Evolutionary conservation across 2,113 vertebrate species (phyloP).

Genomic region (Potamarius usumacintae): DNA sequence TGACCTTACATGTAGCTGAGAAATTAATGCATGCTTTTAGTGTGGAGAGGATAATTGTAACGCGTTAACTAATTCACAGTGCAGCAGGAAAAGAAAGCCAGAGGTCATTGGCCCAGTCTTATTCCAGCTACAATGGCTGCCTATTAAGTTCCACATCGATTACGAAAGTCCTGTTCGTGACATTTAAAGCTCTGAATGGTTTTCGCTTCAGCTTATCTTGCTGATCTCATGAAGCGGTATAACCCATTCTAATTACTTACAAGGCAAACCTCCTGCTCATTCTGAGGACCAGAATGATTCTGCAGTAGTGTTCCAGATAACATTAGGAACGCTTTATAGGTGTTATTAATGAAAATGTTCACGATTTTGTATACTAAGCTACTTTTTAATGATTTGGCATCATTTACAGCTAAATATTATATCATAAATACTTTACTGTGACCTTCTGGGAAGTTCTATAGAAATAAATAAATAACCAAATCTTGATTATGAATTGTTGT

Average conservation of each 20-base stretch:
- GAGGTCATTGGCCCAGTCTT: not conserved
- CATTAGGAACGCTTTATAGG: no score
- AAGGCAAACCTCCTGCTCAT: not conserved
- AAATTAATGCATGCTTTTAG: not conserved
- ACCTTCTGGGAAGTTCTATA: no score
- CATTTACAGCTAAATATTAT: no score
- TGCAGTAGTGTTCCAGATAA: not conserved
- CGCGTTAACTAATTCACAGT: not conserved
- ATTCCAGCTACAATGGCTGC: not conserved
- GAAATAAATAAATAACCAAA: no score
- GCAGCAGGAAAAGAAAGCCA: not conserved
- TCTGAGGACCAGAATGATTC: not conserved
- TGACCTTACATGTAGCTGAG: not conserved
- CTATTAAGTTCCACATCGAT: not conserved
- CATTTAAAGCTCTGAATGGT: not conserved
- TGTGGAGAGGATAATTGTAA: not conserved
- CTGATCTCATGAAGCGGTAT: conserved; percentile 1
- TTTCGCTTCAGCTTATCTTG: not conserved
- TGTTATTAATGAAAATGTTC: no score
- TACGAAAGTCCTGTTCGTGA: not conserved
- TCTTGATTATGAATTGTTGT: not conserved
- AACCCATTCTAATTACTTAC: not conserved
- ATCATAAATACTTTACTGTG: no score
- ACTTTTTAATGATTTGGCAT: no score
- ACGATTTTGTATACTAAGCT: no score